Percentiles rank a stretch among this genome's conserved stretches.
Conservation (phyloP, 2,888 invertebrate genomes). For the Thecocarcelia acutangulata region DNA sequence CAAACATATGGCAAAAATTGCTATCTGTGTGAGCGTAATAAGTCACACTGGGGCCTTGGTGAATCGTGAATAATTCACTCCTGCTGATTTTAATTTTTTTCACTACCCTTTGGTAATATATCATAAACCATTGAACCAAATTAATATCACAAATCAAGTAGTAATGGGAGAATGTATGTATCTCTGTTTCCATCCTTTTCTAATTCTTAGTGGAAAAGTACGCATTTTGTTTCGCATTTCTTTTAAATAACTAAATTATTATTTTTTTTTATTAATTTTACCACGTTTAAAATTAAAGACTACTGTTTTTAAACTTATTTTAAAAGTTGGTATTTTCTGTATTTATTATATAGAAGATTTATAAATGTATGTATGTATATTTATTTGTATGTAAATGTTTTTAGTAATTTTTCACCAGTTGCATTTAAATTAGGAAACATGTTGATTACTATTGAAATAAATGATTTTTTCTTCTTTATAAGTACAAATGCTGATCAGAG, state of each 20-base stretch:
- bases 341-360: conserved; percentile 55
- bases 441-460: conserved; percentile 63
- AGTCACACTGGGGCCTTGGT: too few relatives aligned
- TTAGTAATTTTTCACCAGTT: conserved; percentile 70
- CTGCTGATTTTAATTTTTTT: too few relatives aligned
- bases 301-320: conserved; percentile 70
- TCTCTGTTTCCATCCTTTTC: too few relatives aligned
- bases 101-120: too few relatives aligned
- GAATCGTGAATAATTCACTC: too few relatives aligned
- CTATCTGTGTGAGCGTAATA: too few relatives aligned
- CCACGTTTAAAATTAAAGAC: conserved; percentile 80
- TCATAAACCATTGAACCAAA: too few relatives aligned
- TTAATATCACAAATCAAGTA: too few relatives aligned
- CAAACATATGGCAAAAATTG: too few relatives aligned
- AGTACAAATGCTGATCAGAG: conserved; percentile 54
- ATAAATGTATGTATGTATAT: conserved; percentile 47
- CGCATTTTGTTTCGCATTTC: too few relatives aligned
- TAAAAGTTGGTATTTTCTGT: conserved; percentile 57
- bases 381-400: conserved; percentile 45
- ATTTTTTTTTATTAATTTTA: conserved; percentile 76
- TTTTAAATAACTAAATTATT: conserved; percentile 5
- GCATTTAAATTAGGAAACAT: conserved; percentile 72
- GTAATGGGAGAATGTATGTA: too few relatives aligned
- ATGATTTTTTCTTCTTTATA: conserved; percentile 27
- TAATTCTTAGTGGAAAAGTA: too few relatives aligned